A percentile compares a stretch with the other conserved stretches of the same genome.
phyloP scores from a whole-genome alignment of 2,888 invertebrate species.

The Papilio demoleus region DNA sequence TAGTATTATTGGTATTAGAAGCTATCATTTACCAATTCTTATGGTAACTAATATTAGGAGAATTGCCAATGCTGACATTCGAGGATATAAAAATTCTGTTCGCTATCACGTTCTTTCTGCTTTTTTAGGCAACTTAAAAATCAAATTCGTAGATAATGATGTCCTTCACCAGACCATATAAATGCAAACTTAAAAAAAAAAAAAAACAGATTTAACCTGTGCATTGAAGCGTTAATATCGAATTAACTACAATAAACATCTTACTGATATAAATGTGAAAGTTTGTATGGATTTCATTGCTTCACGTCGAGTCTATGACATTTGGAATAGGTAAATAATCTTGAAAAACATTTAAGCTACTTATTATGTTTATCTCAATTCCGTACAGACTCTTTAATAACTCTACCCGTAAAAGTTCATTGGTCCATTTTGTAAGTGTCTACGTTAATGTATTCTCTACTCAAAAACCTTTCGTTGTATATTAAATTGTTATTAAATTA shows the following conservation, averaged over 20 bases:
- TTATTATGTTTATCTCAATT: too few species aligned
- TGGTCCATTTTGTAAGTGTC: constrained; percentile 1
- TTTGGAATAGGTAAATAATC: too few species aligned
- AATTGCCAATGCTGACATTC: too few species aligned
- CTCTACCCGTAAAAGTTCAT: background rate
- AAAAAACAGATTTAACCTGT: too few species aligned
- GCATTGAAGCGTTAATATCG: background rate
- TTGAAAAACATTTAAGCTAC: too few species aligned
- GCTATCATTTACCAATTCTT: constrained; percentile 8
- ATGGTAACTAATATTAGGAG: background rate
- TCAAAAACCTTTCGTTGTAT: constrained; percentile 13
- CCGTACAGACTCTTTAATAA: too few species aligned
- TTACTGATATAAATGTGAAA: too few species aligned
- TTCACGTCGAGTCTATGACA: too few species aligned
- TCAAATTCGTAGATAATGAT: background rate
- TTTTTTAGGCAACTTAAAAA: background rate
- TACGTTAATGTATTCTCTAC: background rate
- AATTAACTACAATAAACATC: background rate
- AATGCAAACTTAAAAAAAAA: too few species aligned
- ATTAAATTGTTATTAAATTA: constrained; percentile 32
- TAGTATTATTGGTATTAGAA: background rate
- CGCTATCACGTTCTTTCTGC: too few species aligned
- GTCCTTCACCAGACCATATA: background rate
- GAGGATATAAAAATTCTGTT: too few species aligned
- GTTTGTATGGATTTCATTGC: too few species aligned